Evolutionary conservation across 2,797 vertebrate species (phyloP).

Genomic region (Clarias laeviceps): DNA sequence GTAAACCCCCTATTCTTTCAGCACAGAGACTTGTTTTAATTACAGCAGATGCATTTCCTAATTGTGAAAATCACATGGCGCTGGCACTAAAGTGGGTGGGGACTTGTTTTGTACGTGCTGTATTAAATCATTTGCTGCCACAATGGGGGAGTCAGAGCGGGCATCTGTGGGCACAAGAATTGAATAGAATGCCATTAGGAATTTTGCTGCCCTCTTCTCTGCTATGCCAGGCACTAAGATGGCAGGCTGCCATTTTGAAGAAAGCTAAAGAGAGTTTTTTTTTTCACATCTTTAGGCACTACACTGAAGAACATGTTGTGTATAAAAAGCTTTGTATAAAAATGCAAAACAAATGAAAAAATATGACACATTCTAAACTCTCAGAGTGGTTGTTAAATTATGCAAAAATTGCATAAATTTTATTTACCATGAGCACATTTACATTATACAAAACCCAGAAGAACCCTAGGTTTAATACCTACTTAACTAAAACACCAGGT

Average conservation of each 20-base stretch:
- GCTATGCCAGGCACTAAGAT: slow-evolving; percentile 64
- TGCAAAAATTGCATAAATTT: not conserved
- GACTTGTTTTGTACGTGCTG: slow-evolving; percentile 63
- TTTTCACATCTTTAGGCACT: slow-evolving; percentile 20
- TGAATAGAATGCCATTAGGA: slow-evolving; percentile 68
- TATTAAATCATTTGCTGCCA: slow-evolving; percentile 73
- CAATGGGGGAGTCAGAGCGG: slow-evolving; percentile 69
- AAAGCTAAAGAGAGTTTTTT: slow-evolving; percentile 36
- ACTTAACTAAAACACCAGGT: slow-evolving; percentile 87
- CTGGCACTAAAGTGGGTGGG: slow-evolving; percentile 51
- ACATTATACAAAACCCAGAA: slow-evolving; percentile 12
- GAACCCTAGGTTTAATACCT: slow-evolving; percentile 82
- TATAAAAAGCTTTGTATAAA: slow-evolving; percentile 23
- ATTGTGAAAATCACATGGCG: slow-evolving; percentile 71
- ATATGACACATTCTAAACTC: not conserved
- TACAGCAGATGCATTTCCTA: slow-evolving; percentile 73
- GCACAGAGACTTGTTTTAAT: slow-evolving; percentile 65
- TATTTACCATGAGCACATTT: slow-evolving; percentile 5
- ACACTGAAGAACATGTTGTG: slow-evolving; percentile 24
- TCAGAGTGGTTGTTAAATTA: not conserved
- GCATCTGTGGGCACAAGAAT: slow-evolving; percentile 73
- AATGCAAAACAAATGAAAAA: slow-evolving; percentile 31
- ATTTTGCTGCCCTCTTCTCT: slow-evolving; percentile 67
- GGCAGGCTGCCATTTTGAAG: slow-evolving; percentile 75
- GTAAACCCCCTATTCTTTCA: slow-evolving; percentile 18